Evolutionary conservation across 2,797 vertebrate species (phyloP), one percentile per base, ranked within the genome.

Genomic region (Microchirus variegatus): DNA sequence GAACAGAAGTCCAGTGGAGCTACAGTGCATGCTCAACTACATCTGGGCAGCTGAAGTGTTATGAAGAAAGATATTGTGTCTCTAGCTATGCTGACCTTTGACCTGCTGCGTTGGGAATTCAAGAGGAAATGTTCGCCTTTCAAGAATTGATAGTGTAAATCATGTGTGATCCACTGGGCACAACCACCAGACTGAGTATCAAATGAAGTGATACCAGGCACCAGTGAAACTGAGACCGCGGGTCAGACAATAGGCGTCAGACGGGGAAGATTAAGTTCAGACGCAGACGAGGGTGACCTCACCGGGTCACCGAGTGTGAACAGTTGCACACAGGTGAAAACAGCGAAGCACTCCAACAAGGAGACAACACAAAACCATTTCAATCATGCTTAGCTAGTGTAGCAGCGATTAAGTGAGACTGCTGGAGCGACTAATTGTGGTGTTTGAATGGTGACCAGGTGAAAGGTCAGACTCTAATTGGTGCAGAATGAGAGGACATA

Each of bases 211-310:
- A 53, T 14, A 53, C 10, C 15, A 45, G 50, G 71, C 65, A 16
- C n/a, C 3, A 31, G 68, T 81, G 72, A 78, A 86, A 80, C 19
- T 58, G 62, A 82, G 55, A 50, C 17, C 15, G 11, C 3, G 7
- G 49, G 41, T 59, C 61, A 55, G 63, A 82, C 58, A 84, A 74
- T 41, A 58, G 73, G 18, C 4, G 37, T 56, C 18, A 67, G 47
- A 45, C 64, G 53, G 15, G 49, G 58, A 49, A 9, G 53, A 67
- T 56, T 46, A 63, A 36, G 49, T 57, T 61, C 16, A 50, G 17
- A 73, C 53, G 26, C 16, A 49, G 56, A 60, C 50, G 55, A 61
- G 52, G 52, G 31, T n/a, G 47, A 17, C 22, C 43, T 62, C 7
- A 38, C 3, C 2, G 59, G 74, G 44, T 82, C 61, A 67, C 43